Evolutionary conservation across 2,797 vertebrate genomes (phyloP).

Genomic region (Apogon hyalosoma): DNA sequence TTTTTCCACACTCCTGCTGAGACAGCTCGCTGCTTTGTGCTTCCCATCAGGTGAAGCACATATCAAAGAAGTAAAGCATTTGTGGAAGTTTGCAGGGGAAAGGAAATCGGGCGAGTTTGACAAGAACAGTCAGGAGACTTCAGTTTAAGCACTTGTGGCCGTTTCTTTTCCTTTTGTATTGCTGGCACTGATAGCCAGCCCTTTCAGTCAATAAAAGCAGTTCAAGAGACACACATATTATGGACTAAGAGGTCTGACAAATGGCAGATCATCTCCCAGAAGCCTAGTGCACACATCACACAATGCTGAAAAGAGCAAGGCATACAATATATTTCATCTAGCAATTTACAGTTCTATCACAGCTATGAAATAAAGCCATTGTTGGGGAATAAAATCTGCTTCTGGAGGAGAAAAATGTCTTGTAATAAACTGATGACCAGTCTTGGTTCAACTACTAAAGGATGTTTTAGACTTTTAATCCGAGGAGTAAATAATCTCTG

Average conservation of each 20-base stretch:
- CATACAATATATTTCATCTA: neutral
- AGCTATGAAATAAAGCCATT: constrained; percentile 7
- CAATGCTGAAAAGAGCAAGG: neutral
- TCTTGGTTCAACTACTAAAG: neutral
- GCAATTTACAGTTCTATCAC: neutral
- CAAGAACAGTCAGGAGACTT: constrained; percentile 8
- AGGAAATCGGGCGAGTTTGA: constrained; percentile 14
- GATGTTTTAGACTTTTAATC: neutral
- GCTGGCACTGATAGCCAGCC: neutral
- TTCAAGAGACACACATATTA: constrained; percentile 16
- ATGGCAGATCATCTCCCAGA: neutral
- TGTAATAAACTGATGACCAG: neutral
- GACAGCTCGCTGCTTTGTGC: constrained; percentile 15
- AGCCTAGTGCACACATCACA: neutral
- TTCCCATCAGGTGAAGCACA: constrained; percentile 21
- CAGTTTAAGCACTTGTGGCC: constrained; percentile 6
- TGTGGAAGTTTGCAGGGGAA: constrained; percentile 24
- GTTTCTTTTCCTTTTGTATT: constrained; percentile 5
- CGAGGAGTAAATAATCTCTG: no score
- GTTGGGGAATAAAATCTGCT: neutral
- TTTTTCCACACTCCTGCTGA: constrained; percentile 15
- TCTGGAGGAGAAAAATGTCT: constrained; percentile 1
- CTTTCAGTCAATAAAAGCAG: constrained; percentile 13
- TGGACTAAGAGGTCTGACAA: constrained; percentile 10
- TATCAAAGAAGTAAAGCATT: constrained; percentile 32